Evolutionary conservation across 1,140 invertebrate species (phyloP).

Genomic region (Glossosoma conforme): DNA sequence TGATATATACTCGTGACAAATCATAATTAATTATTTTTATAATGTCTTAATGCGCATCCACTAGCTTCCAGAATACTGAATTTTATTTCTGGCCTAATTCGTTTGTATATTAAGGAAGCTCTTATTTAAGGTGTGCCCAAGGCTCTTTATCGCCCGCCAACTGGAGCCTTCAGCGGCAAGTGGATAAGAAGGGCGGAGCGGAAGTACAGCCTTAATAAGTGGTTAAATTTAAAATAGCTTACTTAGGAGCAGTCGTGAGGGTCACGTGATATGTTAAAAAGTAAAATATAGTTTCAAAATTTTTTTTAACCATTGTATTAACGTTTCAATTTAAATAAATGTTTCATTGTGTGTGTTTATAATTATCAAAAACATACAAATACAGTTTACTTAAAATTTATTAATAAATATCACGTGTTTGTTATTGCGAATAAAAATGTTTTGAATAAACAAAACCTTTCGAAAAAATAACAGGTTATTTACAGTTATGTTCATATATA

Average conservation of each 20-base stretch:
- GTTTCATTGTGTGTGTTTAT: no score
- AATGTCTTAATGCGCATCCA: slow-evolving; percentile 27
- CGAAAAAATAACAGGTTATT: no score
- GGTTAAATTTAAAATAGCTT: slow-evolving; percentile 32
- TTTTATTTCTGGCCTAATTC: slow-evolving; percentile 20
- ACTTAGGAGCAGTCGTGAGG: slow-evolving; percentile 25
- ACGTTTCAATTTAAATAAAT: no score
- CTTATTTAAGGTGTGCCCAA: slow-evolving; percentile 21
- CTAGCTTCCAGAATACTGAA: slow-evolving; percentile 10
- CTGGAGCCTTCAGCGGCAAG: slow-evolving; percentile 5
- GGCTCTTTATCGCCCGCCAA: slow-evolving; percentile 20
- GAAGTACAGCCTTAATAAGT: slow-evolving; percentile 28
- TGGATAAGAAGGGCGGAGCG: slow-evolving; percentile 3
- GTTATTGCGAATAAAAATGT: no score
- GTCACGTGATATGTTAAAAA: no score
- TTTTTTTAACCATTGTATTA: neutral
- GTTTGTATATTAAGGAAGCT: slow-evolving; percentile 17
- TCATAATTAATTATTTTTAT: slow-evolving; percentile 30
- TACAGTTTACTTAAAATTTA: no score
- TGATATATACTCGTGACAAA: slow-evolving; percentile 28
- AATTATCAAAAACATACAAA: no score
- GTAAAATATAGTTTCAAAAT: no score
- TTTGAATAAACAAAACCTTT: no score
- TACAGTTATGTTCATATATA: no score
- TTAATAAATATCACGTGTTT: no score